These are phyloP conservation scores for Entomobrya proxima DNA, from an alignment of 2,888 invertebrate species.

Conservation along the genomic window DNA sequence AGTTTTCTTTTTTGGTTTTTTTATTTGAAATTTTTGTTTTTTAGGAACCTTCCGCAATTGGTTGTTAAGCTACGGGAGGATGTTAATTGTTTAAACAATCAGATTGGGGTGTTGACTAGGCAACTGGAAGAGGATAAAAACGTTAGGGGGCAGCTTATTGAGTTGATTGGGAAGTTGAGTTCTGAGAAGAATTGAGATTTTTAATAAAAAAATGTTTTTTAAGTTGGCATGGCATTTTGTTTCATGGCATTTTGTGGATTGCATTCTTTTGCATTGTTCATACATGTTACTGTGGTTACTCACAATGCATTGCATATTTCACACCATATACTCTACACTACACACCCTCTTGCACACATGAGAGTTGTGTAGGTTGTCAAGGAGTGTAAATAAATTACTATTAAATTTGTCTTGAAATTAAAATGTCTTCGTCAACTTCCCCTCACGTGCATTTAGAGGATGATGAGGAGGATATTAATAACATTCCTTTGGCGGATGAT, in stretches of 20 bases:
- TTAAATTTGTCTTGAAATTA: too few species aligned
- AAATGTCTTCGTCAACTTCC: neutral
- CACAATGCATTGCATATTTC: too few species aligned
- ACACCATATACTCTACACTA: too few species aligned
- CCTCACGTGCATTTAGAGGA: constrained; percentile 45
- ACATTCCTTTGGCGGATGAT: constrained; percentile 92
- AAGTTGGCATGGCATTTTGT: too few species aligned
- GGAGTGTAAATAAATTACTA: too few species aligned
- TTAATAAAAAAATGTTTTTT: too few species aligned
- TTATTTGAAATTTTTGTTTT: constrained; percentile 15
- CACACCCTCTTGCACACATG: too few species aligned
- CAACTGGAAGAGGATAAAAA: constrained; percentile 84
- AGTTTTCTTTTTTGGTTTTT: too few species aligned
- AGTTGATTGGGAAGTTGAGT: neutral
- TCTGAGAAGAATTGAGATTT: neutral
- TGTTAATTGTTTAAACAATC: constrained; percentile 82
- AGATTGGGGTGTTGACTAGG: constrained; percentile 81
- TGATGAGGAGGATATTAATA: constrained; percentile 68
- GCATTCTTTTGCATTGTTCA: too few species aligned
- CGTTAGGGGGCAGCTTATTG: constrained; percentile 79
- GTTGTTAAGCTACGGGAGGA: constrained; percentile 87
- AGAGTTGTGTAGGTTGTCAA: too few species aligned
- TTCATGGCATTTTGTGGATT: too few species aligned
- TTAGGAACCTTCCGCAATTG: constrained; percentile 86
- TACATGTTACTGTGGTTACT: too few species aligned